Percentiles rank a stretch among this genome's conserved stretches.
These are phyloP conservation scores for Caenorhabditis sp. DNA, from an alignment of 2,888 invertebrate species.

Conservation along the genomic window DNA sequence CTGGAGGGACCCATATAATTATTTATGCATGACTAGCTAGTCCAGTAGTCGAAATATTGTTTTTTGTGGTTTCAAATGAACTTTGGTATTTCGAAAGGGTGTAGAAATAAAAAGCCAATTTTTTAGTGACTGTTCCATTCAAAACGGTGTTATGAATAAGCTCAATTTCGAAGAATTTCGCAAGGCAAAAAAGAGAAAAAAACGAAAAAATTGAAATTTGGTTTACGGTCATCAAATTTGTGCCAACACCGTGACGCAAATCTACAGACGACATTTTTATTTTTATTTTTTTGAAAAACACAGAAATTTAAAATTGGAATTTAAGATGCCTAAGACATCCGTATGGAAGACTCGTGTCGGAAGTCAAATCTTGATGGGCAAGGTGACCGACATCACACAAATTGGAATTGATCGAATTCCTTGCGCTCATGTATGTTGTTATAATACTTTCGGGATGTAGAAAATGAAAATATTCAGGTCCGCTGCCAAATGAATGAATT, in stretches of 20 bases:
- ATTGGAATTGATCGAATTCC: slow-evolving; percentile 64
- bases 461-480: slow-evolving; percentile 41
- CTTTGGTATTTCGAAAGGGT: not conserved
- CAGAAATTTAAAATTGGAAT: not conserved
- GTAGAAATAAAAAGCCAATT: not conserved
- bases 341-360: slow-evolving; percentile 51
- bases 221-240: not conserved
- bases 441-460: not conserved
- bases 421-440: slow-evolving; percentile 52
- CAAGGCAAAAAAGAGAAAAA: not conserved
- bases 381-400: slow-evolving; percentile 58
- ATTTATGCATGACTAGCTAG: not conserved
- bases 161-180: slow-evolving; percentile 20
- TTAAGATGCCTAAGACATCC: slow-evolving; percentile 50
- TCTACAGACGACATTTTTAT: slow-evolving; percentile 8
- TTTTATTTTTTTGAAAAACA: slow-evolving; percentile 6
- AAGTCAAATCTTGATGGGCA: slow-evolving; percentile 60
- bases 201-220: slow-evolving; percentile 15
- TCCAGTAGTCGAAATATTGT: not conserved
- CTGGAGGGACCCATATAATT: not conserved
- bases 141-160: too few species aligned
- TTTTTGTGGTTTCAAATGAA: not conserved
- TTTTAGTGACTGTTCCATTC: too few species aligned
- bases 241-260: slow-evolving; percentile 23
- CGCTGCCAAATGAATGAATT: slow-evolving; percentile 65